These are phyloP conservation scores for Planococcus citri DNA, from an alignment of 1,140 invertebrate species.

Conservation along the genomic window DNA sequence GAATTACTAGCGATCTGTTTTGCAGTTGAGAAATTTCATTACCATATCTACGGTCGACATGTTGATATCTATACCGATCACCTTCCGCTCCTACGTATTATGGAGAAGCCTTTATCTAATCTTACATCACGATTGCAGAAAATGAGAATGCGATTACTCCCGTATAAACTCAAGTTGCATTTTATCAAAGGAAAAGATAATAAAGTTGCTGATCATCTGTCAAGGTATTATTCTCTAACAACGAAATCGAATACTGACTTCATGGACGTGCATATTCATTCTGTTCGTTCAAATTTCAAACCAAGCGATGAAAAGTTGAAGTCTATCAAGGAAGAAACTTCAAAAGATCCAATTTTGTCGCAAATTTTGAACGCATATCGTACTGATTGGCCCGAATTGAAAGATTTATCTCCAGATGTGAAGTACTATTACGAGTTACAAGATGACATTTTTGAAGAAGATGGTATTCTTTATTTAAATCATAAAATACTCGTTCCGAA, in stretches of 20 bases:
- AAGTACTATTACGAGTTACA: not conserved
- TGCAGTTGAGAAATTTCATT: slow-evolving; percentile 30
- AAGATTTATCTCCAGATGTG: no score
- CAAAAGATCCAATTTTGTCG: not conserved
- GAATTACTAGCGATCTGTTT: slow-evolving; percentile 31
- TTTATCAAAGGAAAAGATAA: no score
- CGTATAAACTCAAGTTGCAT: no score
- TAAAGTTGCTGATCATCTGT: no score
- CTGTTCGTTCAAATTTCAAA: not conserved
- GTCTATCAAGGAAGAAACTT: not conserved
- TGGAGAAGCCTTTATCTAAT: slow-evolving; percentile 31
- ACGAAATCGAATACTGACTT: no score
- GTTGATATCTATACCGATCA: slow-evolving; percentile 34
- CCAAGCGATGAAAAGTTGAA: not conserved
- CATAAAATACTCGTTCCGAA: slow-evolving; percentile 25
- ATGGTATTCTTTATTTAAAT: not conserved
- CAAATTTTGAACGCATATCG: not conserved
- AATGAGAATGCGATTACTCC: no score
- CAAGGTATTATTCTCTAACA: no score
- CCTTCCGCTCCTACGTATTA: slow-evolving; percentile 33
- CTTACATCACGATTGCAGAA: no score
- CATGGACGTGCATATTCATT: not conserved
- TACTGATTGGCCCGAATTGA: no score
- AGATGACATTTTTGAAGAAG: not conserved
- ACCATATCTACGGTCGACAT: slow-evolving; percentile 30